Conservation (phyloP, 2,888 invertebrate species). For the Netelia melanura region DNA sequence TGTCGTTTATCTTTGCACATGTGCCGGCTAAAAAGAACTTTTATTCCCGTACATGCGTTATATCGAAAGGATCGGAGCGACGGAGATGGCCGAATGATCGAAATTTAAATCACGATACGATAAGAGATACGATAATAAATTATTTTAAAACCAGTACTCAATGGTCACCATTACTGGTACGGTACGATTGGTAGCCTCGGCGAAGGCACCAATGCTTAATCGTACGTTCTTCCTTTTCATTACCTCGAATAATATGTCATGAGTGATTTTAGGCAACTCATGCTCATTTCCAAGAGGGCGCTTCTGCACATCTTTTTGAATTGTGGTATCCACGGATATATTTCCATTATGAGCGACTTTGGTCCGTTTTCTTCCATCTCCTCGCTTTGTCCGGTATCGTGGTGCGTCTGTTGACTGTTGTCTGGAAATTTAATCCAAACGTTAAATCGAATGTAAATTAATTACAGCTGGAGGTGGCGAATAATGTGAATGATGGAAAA, state of each 20-base stretch:
- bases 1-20: slow-evolving; percentile 64
- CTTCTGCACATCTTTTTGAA: slow-evolving; percentile 79
- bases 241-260: slow-evolving; percentile 82
- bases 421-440: slow-evolving; percentile 47
- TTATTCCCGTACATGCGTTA: slow-evolving; percentile 30
- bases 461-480: not conserved
- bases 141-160: slow-evolving; percentile 74
- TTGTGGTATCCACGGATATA: slow-evolving; percentile 79
- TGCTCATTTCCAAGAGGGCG: slow-evolving; percentile 75
- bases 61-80: not conserved
- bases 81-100: not conserved
- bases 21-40: slow-evolving; percentile 35
- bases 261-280: slow-evolving; percentile 79
- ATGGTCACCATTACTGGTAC: slow-evolving; percentile 74
- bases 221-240: slow-evolving; percentile 34
- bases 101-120: not conserved
- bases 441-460: not conserved
- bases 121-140: not conserved
- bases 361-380: slow-evolving; percentile 53
- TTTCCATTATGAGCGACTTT: slow-evolving; percentile 70
- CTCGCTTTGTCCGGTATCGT: slow-evolving; percentile 29
- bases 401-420: slow-evolving; percentile 27
- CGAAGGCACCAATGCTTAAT: no score
- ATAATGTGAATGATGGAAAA: not conserved
- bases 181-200: not conserved